Evolutionary conservation across 2,113 vertebrate genomes (phyloP).

Genomic region (Microcebus lehilahytsara): DNA sequence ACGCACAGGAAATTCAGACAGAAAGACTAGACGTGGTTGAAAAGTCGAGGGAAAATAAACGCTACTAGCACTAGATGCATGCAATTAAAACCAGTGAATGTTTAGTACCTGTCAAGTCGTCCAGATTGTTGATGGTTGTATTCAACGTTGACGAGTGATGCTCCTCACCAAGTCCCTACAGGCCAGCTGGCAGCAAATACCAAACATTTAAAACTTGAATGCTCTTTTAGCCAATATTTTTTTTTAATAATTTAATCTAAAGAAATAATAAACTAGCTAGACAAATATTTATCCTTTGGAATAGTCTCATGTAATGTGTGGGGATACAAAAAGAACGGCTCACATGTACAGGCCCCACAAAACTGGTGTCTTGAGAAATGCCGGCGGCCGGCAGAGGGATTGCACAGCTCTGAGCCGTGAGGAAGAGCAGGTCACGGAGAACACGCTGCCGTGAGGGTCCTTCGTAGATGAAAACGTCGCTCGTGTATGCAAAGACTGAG

Average conservation of each 20-base stretch:
- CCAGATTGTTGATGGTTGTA: too few relatives aligned
- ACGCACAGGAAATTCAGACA: background rate
- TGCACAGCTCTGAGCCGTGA: too few relatives aligned
- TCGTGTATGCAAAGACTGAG: background rate
- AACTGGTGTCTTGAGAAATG: accelerated
- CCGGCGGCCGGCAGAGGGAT: background rate
- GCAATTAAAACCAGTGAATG: accelerated
- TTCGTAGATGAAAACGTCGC: background rate
- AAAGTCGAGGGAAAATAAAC: background rate
- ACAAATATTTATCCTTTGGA: background rate
- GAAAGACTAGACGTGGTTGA: background rate
- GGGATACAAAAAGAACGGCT: background rate
- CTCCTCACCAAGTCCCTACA: accelerated
- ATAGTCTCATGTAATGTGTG: background rate
- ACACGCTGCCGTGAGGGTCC: background rate
- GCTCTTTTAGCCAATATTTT: background rate
- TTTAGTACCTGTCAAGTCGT: too few relatives aligned
- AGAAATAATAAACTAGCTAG: background rate
- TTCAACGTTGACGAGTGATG: background rate
- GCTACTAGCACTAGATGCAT: too few relatives aligned
- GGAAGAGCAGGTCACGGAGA: background rate
- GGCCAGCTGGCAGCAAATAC: background rate
- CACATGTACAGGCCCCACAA: too few relatives aligned
- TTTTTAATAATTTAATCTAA: background rate
- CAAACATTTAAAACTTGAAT: background rate